Base-by-base conservation (phyloP, 2,113 vertebrate genomes). In the Fregata magnificens region DNA sequence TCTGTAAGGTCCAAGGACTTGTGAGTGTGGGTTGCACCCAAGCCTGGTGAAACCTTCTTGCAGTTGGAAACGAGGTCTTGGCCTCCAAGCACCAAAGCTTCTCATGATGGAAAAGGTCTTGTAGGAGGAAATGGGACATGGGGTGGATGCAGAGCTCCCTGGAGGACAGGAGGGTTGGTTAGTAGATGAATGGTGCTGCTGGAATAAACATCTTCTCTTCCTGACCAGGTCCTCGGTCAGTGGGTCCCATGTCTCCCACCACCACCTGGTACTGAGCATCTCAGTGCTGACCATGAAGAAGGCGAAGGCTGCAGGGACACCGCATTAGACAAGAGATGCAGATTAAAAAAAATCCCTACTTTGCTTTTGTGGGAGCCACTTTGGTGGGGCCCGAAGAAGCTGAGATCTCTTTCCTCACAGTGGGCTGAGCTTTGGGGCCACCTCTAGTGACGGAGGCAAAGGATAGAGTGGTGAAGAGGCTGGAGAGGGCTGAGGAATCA, bases 51-150 rank as follows among this genome's bases (percentile, higher is more conserved):
- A 19, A 77, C 4, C n/a, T 71, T 34, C 42, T 10, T n/a, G 38
- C 0, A 2, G 47, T 3, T 49, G 52, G 53, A 49, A 90, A 49
- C 0, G 0, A 4, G 6, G 36, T 50, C 45, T 59, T 38, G 69
- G 22, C 25, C 44, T 65, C 49, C 70, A 61, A 79, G 69, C 40
- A 58, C 9, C 62, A 59, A 40, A 69, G 45, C 9, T 71, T 67
- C 44, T 89, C 20, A 0, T 13, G 62, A 28, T 93, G 44, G 50
- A 31, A 55, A 50, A 84, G 38, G 34, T 62, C 66, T 82, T 0
- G 1, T 15, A 29, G 72, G 67, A 66, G 29, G 47, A 86, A 55
- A 26, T 19, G 42, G 42, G 63, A 4, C 16, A 3, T 1, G 3
- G 13, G 1, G 20, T n/a, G 16, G 8, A 28, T 16, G 59, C 40